Conservation (phyloP, 2,797 vertebrate species). For the Neosilurus mollespiculum region DNA sequence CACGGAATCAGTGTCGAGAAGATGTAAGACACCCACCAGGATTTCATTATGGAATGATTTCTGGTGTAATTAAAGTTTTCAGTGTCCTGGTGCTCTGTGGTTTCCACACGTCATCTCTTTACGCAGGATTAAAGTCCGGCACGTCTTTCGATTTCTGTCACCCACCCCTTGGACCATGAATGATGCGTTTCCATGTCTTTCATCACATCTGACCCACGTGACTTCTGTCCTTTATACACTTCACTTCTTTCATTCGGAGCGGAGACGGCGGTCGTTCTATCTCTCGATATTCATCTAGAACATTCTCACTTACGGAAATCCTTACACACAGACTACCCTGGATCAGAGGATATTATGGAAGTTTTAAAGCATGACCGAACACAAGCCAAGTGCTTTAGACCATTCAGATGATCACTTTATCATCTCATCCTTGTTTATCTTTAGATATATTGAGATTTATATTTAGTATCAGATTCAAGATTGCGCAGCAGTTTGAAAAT, state of each 20-base stretch:
- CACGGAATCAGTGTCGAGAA: neutral
- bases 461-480: neutral
- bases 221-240: conserved; percentile 21
- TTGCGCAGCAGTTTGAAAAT: too few species aligned
- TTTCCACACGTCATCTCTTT: neutral
- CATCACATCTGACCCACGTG: conserved; percentile 46
- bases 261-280: conserved; percentile 48
- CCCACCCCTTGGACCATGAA: conserved; percentile 1
- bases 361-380: conserved; percentile 4
- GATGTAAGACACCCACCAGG: neutral
- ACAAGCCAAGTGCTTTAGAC: neutral
- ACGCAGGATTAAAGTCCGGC: neutral
- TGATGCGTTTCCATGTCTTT: conserved; percentile 44
- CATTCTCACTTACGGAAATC: neutral
- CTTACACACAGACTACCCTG: neutral
- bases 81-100: neutral
- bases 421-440: neutral
- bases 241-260: conserved; percentile 36
- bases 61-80: neutral
- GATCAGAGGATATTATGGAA: neutral
- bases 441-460: neutral
- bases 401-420: neutral
- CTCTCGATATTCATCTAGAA: conserved; percentile 6
- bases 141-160: neutral
- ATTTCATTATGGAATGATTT: conserved; percentile 6